Evolutionary conservation across 2,797 vertebrate species (phyloP), one percentile per base, ranked within the genome.

Genomic region (Halcyon leucocephala): DNA sequence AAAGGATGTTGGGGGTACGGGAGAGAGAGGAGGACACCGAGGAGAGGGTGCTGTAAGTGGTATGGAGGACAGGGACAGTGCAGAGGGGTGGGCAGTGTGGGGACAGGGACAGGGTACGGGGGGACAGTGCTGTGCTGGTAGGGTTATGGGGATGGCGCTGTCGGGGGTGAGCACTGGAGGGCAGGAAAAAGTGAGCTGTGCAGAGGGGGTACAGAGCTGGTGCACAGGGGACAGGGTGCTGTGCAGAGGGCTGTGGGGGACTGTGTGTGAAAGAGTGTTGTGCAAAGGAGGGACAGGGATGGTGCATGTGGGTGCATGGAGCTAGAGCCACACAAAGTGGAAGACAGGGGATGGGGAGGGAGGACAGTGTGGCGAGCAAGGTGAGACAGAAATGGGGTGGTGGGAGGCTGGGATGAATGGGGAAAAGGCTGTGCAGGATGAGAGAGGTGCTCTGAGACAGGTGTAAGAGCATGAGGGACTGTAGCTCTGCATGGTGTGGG

Each of bases 181-280:
- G 24, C 54, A 25, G 16, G 14, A 51, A 5, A 29, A 8, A 76
- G 33, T 33, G 10, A 24, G 44, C 64, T 41, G 49, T 44, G 31
- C 20, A 25, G 8, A 25, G 17, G 2, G 2, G 29, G 17, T 5
- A 3, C 3, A 11, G 76, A 25, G 48, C 44, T 1, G 0, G 48
- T 25, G 65, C 4, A 0, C 9, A 24, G 29, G 49, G 18, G 14
- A 33, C 26, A 42, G 21, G 17, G 39, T 69, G 46, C 42, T 62
- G 25, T 55, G 62, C 16, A 29, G 8, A 57, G 35, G 21, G 29
- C 2, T 24, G 14, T 3, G 28, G 46, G 29, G 25, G 12, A 2
- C 3, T 0, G 2, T 15, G 44, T 52, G 31, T n/a, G 8, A 25
- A 31, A n/a, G 5, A 0, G 5, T 21, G 28, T 12, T 69, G 55